A percentile compares a stretch with the other conserved stretches of the same genome.
Conservation (phyloP, 2,113 vertebrate species). For the Odocoileus virginianus region DNA sequence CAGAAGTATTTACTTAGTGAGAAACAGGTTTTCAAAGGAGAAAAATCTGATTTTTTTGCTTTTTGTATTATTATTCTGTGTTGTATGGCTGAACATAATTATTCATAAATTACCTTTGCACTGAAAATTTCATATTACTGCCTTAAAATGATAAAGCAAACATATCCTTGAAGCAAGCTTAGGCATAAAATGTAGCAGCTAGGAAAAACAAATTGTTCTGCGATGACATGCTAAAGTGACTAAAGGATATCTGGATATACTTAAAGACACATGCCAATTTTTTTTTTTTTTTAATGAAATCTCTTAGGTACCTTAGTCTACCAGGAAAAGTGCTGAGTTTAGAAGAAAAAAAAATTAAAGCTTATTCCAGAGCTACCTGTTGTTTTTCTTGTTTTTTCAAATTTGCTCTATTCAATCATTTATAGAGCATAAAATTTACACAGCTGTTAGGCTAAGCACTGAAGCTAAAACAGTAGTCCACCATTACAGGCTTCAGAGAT, state of each 20-base stretch:
- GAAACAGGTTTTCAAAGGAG: not conserved
- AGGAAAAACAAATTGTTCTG: not conserved
- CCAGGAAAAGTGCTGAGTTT: not conserved
- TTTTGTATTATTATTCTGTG: not conserved
- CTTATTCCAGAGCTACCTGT: not conserved
- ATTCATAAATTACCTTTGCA: not conserved
- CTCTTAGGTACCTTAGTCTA: not conserved
- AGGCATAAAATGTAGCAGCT: not conserved
- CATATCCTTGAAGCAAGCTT: not conserved
- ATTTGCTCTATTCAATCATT: not conserved
- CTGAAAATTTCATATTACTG: not conserved
- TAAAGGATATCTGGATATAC: not conserved
- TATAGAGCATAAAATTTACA: not conserved
- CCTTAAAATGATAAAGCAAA: conserved; percentile 5
- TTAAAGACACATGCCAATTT: not conserved
- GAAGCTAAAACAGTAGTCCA: not conserved
- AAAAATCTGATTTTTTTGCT: not conserved
- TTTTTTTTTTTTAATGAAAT: not conserved
- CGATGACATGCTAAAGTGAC: not conserved
- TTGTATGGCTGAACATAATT: not conserved
- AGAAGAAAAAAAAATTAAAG: not conserved
- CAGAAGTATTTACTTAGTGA: not conserved
- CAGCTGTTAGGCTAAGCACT: not conserved
- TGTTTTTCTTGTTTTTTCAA: not conserved
- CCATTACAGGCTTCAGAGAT: not conserved